Evolutionary conservation across 1,140 invertebrate species (phyloP), one percentile per base, ranked within the genome.

Genomic region (Habropoda laboriosa): DNA sequence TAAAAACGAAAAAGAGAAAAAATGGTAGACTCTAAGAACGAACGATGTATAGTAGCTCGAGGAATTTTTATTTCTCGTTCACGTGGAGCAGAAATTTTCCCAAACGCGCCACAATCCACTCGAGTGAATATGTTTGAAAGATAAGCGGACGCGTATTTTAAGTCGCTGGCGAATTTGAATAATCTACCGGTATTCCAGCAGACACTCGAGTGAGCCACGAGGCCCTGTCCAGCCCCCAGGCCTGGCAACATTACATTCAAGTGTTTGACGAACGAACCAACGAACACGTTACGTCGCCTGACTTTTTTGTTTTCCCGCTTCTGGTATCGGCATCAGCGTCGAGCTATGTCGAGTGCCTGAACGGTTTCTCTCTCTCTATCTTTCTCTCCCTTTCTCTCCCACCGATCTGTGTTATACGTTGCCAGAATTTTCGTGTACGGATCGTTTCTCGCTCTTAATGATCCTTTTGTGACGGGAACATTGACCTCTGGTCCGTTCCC

Each of bases 221-320:
- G 77, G 60, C 68, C 40, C 61, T n/a, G 61, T 70, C 55, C 70
- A 80, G 68, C 64, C 40, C 58, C 51, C 66, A 73, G 75, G 86
- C 68, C 86, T 88, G 86, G 86, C 86, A 87, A 87, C 87, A 86
- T 90, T 90, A 90, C 86, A 74, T 84, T 90, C 87, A 86, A 90
- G 89, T 88, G 88, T 89, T 91, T 89, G 88, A 90, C 87, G 89
- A 89, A 86, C 83, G 81, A 74, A 90, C 87, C 88, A 89, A 86
- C 83, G 81, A 74, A 88, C 76, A 82, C 82, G 83, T 87, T 87
- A 85, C 82, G 82, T 87, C 80, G 82, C 64, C 79, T 55, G 81
- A n/a, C 55, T 71, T 86, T 89, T 83, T 87, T 86, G 81, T 82
- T 89, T 89, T 88, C 88, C 87, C 85, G 86, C 86, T 81, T 89